These are phyloP conservation scores for Lochmaea crataegi DNA, from an alignment of 2,888 invertebrate species.

Conservation along the genomic window DNA sequence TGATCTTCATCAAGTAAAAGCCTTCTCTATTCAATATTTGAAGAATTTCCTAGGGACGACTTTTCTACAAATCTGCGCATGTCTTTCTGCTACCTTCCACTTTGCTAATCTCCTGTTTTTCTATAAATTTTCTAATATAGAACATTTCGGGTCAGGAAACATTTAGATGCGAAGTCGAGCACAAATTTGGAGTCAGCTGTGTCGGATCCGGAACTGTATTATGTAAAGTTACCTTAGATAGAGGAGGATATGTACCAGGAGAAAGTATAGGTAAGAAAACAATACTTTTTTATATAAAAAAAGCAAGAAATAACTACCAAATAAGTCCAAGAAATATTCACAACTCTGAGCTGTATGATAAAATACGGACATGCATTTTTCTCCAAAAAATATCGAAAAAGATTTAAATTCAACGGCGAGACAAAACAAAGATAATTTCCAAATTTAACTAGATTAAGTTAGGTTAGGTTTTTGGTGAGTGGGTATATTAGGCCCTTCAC, in stretches of 20 bases:
- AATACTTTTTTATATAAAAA: neutral
- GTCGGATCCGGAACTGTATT: slow-evolving; percentile 88
- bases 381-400: too few species aligned
- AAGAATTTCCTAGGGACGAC: slow-evolving; percentile 18
- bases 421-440: too few species aligned
- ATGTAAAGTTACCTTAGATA: slow-evolving; percentile 87
- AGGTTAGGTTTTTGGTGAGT: too few species aligned
- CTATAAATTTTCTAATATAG: slow-evolving; percentile 55
- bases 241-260: slow-evolving; percentile 95
- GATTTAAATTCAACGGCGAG: too few species aligned
- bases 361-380: too few species aligned
- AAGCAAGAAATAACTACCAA: too few species aligned
- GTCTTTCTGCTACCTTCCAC: slow-evolving; percentile 41
- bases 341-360: too few species aligned
- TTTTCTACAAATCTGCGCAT: slow-evolving; percentile 32
- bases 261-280: slow-evolving; percentile 80
- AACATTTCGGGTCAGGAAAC: slow-evolving; percentile 76
- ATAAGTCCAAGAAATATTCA: too few species aligned
- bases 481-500: too few species aligned
- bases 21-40: too few species aligned
- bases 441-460: too few species aligned
- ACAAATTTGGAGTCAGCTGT: slow-evolving; percentile 88
- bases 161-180: slow-evolving; percentile 91
- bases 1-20: too few species aligned
- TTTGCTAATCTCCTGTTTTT: slow-evolving; percentile 44